Evolutionary conservation across 2,888 invertebrate genomes (phyloP).

Genomic region (Allolobophora icterica): DNA sequence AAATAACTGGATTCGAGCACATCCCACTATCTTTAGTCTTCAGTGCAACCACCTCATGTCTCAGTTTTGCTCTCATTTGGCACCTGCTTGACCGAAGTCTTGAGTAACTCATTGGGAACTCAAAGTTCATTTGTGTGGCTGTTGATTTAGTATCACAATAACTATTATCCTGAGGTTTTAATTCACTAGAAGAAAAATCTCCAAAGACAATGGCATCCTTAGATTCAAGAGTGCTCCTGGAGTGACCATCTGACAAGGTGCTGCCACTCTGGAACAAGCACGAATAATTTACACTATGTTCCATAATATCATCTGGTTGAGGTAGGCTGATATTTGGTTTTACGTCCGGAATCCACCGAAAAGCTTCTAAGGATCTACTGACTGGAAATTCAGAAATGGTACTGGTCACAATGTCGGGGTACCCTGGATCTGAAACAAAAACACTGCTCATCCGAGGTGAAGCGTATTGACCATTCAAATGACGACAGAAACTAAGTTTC

Average conservation of each 20-base stretch:
- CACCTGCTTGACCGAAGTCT: not conserved
- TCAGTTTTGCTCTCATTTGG: not conserved
- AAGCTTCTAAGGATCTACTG: not conserved
- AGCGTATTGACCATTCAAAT: not conserved
- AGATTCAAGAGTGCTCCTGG: not conserved
- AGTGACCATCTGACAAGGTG: not conserved
- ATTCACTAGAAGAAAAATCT: slow-evolving; percentile 20
- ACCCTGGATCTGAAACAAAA: not conserved
- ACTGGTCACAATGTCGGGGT: slow-evolving; percentile 25
- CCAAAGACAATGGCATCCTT: not conserved
- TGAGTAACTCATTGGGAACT: slow-evolving; percentile 8
- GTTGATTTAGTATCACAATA: slow-evolving; percentile 21
- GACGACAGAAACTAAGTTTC: not conserved
- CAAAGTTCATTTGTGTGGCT: not conserved
- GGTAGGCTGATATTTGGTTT: not conserved
- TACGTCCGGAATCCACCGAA: not conserved
- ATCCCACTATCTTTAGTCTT: not conserved
- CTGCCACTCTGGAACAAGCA: not conserved
- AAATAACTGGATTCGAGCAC: not conserved
- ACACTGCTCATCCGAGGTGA: not conserved
- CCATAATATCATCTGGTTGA: slow-evolving; percentile 15
- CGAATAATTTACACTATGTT: not conserved
- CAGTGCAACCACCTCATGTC: not conserved
- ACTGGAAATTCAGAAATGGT: slow-evolving; percentile 26
- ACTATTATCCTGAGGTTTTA: not conserved